Conservation (phyloP, 2,113 vertebrate species). For the Gobius niger region DNA sequence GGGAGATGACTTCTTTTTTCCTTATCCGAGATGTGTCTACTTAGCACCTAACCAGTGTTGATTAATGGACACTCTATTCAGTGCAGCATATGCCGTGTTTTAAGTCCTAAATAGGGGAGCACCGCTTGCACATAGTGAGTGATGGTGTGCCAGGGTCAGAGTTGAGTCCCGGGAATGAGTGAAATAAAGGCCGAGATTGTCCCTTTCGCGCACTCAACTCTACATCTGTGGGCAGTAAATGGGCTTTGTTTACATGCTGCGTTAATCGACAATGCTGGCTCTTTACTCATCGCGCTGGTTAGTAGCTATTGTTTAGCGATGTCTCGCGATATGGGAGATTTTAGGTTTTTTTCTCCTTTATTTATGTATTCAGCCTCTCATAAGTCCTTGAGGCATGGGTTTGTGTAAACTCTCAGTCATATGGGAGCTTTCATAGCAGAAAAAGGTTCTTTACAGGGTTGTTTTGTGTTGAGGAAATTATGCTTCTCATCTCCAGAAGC, state of each 20-base stretch:
- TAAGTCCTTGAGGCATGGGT: too few species aligned
- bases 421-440: too few species aligned
- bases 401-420: too few species aligned
- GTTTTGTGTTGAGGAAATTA: too few species aligned
- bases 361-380: too few species aligned
- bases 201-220: slow-evolving; percentile 22
- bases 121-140: slow-evolving; percentile 74
- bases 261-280: slow-evolving; percentile 8
- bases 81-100: slow-evolving; percentile 78
- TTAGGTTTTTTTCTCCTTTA: too few species aligned
- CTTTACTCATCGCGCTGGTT: neutral
- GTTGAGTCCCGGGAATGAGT: slow-evolving; percentile 60
- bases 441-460: too few species aligned
- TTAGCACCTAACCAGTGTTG: slow-evolving; percentile 82
- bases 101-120: slow-evolving; percentile 53
- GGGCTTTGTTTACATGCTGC: slow-evolving; percentile 35
- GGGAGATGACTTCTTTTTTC: slow-evolving; percentile 41
- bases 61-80: slow-evolving; percentile 82
- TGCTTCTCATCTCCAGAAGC: too few species aligned
- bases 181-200: slow-evolving; percentile 53
- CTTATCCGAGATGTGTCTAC: slow-evolving; percentile 77
- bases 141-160: slow-evolving; percentile 79
- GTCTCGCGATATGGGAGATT: neutral
- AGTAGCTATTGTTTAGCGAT: neutral
- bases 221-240: slow-evolving; percentile 44